Percentiles rank a stretch among this genome's conserved stretches.
Conservation (phyloP, 2,888 invertebrate genomes). For the Orgyia antiqua region DNA sequence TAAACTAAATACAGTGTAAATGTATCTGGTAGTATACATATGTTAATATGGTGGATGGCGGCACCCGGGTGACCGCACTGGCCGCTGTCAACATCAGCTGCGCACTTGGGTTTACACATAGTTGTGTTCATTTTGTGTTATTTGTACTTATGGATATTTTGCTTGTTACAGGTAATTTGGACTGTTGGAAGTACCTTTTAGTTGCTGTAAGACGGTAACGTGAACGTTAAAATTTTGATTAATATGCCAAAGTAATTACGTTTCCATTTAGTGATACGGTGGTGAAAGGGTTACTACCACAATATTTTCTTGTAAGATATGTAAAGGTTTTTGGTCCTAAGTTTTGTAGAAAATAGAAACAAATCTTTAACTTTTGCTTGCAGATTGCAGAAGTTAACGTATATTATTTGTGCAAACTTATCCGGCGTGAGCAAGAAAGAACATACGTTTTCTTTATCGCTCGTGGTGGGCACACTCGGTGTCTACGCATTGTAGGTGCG, state of each 20-base stretch:
- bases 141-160: conserved; percentile 9
- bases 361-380: too few species aligned
- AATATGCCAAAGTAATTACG: conserved; percentile 7
- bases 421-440: conserved; percentile 47
- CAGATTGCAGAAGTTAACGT: too few species aligned
- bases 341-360: too few species aligned
- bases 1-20: too few species aligned
- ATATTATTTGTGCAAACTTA: too few species aligned
- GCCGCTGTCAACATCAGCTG: conserved; percentile 64
- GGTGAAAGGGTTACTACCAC: conserved; percentile 30
- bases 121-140: conserved; percentile 23
- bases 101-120: conserved; percentile 28
- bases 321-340: too few species aligned
- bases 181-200: conserved; percentile 9
- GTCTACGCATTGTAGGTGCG: conserved; percentile 65
- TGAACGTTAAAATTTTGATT: not conserved
- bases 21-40: conserved; percentile 7
- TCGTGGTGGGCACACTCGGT: conserved; percentile 45
- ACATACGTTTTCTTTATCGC: conserved; percentile 52
- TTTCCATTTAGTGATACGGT: too few species aligned
- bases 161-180: conserved; percentile 25
- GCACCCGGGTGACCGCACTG: conserved; percentile 44
- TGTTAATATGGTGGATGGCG: conserved; percentile 28
- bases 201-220: conserved; percentile 11
- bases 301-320: too few species aligned